Percentiles rank a stretch among this genome's conserved stretches.
phyloP scores from a whole-genome alignment of 2,797 vertebrate genomes.

The Phalloptychus januarius region DNA sequence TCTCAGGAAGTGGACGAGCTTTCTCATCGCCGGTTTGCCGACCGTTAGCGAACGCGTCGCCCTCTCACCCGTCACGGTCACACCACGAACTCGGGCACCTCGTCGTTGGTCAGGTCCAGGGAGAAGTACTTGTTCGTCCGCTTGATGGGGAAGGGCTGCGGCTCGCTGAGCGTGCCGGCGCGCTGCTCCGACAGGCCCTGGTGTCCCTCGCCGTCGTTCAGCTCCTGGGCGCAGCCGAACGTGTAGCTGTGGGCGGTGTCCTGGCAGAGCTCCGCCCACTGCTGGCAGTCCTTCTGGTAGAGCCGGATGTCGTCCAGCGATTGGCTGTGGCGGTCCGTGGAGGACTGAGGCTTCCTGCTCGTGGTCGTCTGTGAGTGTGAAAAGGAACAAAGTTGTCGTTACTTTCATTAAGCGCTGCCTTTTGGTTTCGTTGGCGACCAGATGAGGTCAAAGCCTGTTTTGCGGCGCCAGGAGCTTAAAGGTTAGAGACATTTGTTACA shows the following conservation, averaged over 20 bases:
- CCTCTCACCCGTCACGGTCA: constrained; percentile 66
- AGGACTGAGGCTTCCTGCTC: constrained; percentile 90
- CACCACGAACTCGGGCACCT: constrained; percentile 96
- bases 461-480: not conserved
- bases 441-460: not conserved
- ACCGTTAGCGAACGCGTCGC: constrained; percentile 9
- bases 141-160: constrained; percentile 89
- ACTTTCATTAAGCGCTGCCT: not conserved
- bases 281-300: constrained; percentile 94
- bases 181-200: constrained; percentile 92
- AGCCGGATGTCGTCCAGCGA: constrained; percentile 95
- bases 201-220: constrained; percentile 83
- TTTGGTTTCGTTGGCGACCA: not conserved
- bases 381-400: not conserved
- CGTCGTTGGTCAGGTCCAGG: constrained; percentile 92
- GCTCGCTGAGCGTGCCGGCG: constrained; percentile 83
- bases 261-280: constrained; percentile 92
- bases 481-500: not conserved
- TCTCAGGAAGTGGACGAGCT: constrained; percentile 15
- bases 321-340: constrained; percentile 94
- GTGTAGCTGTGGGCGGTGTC: constrained; percentile 98
- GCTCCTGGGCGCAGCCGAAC: constrained; percentile 92
- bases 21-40: constrained; percentile 8
- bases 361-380: constrained; percentile 77
- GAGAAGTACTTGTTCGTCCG: constrained; percentile 99